These are phyloP conservation scores for Clarias platycephalus DNA, from an alignment of 2,797 vertebrate species.

Conservation along the genomic window DNA sequence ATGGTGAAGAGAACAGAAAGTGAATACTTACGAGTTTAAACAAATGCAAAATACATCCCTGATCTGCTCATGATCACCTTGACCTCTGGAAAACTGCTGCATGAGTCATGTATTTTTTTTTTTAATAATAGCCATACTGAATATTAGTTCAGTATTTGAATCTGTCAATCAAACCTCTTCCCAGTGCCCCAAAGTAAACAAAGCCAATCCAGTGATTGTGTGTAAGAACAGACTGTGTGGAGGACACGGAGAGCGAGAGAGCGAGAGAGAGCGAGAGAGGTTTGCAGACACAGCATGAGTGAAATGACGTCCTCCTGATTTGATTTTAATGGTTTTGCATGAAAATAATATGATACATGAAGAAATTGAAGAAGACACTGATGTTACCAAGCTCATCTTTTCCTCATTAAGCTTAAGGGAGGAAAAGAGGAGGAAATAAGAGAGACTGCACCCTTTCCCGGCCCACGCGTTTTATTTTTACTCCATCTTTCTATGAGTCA, in stretches of 20 bases:
- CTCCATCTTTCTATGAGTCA: constrained; percentile 80
- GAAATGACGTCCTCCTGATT: constrained; percentile 6
- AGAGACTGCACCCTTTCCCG: constrained; percentile 79
- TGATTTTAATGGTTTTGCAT: not conserved
- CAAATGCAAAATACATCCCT: not conserved
- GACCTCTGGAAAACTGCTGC: not conserved
- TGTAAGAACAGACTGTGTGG: not conserved
- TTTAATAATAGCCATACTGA: not conserved
- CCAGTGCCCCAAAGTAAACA: not conserved
- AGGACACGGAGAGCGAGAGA: not conserved
- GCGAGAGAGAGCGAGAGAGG: not conserved
- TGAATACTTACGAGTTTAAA: not conserved
- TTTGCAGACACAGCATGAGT: constrained; percentile 18
- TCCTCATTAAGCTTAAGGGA: constrained; percentile 47
- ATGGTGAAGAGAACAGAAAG: not conserved
- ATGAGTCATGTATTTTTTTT: not conserved
- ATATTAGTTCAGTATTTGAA: not conserved
- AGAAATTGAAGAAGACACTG: constrained; percentile 24
- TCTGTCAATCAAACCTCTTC: not conserved
- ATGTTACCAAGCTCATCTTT: constrained; percentile 24
- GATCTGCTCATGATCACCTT: not conserved
- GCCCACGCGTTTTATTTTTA: constrained; percentile 84
- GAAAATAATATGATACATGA: constrained; percentile 19
- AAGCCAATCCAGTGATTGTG: not conserved
- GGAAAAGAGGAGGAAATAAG: constrained; percentile 54